Conservation (phyloP, 2,113 vertebrate species). For the Archocentrus centrarchus region DNA sequence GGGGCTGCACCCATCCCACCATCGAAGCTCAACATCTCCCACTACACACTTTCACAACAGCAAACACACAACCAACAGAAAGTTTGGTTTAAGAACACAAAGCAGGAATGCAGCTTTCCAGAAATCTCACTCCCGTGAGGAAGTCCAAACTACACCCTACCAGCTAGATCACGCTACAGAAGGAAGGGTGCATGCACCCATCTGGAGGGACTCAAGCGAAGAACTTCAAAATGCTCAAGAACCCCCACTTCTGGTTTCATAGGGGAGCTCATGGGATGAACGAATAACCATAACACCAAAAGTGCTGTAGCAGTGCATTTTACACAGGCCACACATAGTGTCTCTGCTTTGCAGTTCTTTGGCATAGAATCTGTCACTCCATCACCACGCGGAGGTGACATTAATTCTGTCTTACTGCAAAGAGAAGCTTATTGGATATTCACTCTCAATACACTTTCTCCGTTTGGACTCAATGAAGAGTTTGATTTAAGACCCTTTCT, state of each 20-base stretch:
- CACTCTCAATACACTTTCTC: no score
- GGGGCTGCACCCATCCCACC: neutral
- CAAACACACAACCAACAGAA: neutral
- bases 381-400: no score
- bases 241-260: neutral
- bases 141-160: neutral
- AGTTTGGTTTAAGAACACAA: neutral
- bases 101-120: neutral
- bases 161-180: neutral
- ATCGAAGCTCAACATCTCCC: neutral
- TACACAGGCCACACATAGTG: no score
- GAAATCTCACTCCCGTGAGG: neutral
- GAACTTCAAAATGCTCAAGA: neutral
- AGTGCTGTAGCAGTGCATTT: no score
- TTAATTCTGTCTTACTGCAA: no score
- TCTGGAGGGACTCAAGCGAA: neutral
- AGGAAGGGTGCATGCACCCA: neutral
- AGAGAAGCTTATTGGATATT: no score
- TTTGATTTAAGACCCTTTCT: no score
- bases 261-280: fast-evolving
- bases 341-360: no score
- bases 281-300: no score
- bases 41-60: no score
- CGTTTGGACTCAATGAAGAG: no score
- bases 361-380: no score